Evolutionary conservation across 2,797 vertebrate genomes (phyloP), one percentile per base, ranked within the genome.

Genomic region (Myoxocephalus aenaeus): DNA sequence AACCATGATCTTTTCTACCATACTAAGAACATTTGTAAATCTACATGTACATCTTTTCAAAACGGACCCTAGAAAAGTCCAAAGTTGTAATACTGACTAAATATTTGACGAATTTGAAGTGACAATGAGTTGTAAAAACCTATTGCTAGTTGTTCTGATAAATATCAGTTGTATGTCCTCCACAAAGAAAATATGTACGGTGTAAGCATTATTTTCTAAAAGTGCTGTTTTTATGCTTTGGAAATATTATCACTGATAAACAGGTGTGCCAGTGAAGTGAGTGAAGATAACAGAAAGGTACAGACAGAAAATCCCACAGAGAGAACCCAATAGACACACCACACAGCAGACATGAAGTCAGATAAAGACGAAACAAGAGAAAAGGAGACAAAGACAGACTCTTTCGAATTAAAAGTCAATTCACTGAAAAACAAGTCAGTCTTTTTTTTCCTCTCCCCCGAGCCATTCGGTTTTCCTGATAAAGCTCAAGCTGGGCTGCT

Each of bases 361-460:
- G 22, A 74, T 10, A 42, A 22, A 48, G 36, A 38, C 42, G 59
- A 4, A 66, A n/a, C n/a, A 15, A 17, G 29, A 65, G 70, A 44
- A 68, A 42, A 46, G 6, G 14, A 34, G 56, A 68, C 56, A 53
- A 50, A 58, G 42, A 34, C 20, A 80, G 22, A 51, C 5, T 2
- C 38, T 70, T 75, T 70, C 42, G 65, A 70, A 70, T 80, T 51
- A 71, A 76, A 58, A 70, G 53, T 57, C 22, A 70, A 61, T 69
- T 77, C n/a, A 36, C 40, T 3, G 18, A 70, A 73, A 79, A 68
- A 51, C 3, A 67, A 38, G 38, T 18, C 0, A 0, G 15, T 3
- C 27, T 54, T 61, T 32, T 48, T 50, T 57, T 51, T 15, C 6
- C 14, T 1, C 13, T 27, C 54, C 65, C 72, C 12, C 5, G 11